Conservation (phyloP, 2,797 vertebrate genomes). For the Enteromius thamalakanensis region DNA sequence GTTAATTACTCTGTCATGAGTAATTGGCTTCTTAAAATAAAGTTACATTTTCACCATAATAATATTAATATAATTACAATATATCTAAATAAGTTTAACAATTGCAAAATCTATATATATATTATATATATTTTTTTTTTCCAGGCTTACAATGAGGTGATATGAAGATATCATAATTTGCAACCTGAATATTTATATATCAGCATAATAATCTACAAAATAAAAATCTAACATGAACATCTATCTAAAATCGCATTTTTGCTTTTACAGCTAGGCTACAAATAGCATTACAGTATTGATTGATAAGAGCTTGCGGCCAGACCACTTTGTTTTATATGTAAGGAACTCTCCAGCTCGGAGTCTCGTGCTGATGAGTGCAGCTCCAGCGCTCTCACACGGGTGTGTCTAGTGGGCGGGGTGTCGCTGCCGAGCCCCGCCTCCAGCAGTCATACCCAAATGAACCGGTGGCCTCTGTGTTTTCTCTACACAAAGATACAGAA, state of each 20-base stretch:
- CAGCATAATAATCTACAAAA: background rate
- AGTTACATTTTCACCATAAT: background rate
- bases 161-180: too few relatives aligned
- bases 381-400: constrained; percentile 2
- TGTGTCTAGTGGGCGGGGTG: constrained; percentile 25
- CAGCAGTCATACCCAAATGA: constrained; percentile 25
- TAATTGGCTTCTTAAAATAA: background rate
- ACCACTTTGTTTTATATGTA: background rate
- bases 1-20: background rate
- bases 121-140: too few relatives aligned
- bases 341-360: background rate
- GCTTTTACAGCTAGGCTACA: background rate
- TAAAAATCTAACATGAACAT: background rate
- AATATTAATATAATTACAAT: background rate
- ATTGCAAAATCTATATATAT: background rate
- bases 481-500: constrained; percentile 50
- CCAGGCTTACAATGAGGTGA: too few relatives aligned
- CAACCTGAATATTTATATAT: background rate
- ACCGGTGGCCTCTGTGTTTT: constrained; percentile 35
- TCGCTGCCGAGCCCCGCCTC: background rate
- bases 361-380: background rate
- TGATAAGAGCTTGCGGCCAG: background rate
- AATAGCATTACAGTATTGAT: background rate
- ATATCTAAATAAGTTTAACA: background rate
- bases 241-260: background rate